A percentile compares a stretch with the other conserved stretches of the same genome.
These are phyloP conservation scores for Mycogona germanica DNA, from an alignment of 2,888 invertebrate genomes.

Conservation along the genomic window DNA sequence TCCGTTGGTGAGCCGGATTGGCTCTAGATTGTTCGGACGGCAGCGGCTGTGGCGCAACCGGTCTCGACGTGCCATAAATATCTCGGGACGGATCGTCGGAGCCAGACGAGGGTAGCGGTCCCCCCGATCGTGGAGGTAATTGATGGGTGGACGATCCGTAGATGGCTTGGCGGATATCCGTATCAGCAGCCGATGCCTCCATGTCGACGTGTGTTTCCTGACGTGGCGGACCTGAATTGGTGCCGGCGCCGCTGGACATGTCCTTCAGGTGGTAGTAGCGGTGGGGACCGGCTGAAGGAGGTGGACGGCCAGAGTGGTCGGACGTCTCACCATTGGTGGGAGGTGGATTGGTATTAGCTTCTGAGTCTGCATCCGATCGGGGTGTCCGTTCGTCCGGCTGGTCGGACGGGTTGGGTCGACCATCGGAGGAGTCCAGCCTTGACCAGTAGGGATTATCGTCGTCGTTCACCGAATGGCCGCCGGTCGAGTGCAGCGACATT, in stretches of 20 bases:
- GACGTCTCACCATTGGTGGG: too few relatives aligned
- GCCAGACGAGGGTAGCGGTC: not conserved
- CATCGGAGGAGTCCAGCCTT: too few relatives aligned
- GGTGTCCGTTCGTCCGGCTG: not conserved
- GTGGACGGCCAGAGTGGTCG: too few relatives aligned
- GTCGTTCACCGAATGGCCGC: not conserved
- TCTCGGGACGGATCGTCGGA: not conserved
- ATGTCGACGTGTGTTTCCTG: not conserved
- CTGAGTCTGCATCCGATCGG: not conserved
- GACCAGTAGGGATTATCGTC: conserved; percentile 5
- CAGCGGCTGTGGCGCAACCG: not conserved
- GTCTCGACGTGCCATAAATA: not conserved
- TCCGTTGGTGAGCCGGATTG: not conserved
- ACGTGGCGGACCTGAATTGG: too few relatives aligned
- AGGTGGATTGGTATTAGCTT: not conserved
- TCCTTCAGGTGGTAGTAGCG: conserved; percentile 15
- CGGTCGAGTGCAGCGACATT: not conserved
- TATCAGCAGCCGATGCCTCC: not conserved
- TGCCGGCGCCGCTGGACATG: conserved; percentile 14
- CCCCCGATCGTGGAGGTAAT: not conserved
- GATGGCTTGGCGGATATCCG: not conserved
- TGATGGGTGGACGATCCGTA: not conserved
- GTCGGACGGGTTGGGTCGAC: not conserved
- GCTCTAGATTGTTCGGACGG: too few relatives aligned
- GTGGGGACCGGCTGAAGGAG: conserved; percentile 4